Conservation (phyloP, 2,888 invertebrate genomes). For the Strigamia maritima region DNA sequence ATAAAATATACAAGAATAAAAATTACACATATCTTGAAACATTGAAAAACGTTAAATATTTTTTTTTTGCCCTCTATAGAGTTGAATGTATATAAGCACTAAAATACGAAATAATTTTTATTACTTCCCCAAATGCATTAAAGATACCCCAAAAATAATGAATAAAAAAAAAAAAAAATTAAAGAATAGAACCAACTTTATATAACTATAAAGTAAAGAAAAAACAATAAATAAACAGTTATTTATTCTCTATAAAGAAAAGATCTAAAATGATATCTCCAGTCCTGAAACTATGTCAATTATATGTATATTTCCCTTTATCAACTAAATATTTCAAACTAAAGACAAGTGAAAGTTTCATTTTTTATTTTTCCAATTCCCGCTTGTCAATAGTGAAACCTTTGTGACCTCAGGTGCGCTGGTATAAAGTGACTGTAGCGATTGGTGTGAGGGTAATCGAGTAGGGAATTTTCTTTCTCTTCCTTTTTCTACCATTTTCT, state of each 20-base stretch:
- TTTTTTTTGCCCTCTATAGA: neutral
- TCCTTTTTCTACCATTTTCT: neutral
- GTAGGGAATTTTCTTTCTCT: constrained; percentile 21
- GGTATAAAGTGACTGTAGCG: neutral
- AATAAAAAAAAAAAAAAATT: neutral
- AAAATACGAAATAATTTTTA: constrained; percentile 23
- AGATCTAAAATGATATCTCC: neutral
- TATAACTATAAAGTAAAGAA: neutral
- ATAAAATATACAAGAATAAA: neutral
- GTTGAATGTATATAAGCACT: neutral
- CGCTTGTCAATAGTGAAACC: neutral
- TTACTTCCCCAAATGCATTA: neutral
- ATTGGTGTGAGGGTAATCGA: constrained; percentile 14
- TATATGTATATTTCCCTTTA: neutral
- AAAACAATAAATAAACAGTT: neutral
- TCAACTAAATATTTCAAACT: neutral
- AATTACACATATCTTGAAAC: neutral
- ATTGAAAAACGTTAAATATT: constrained; percentile 4
- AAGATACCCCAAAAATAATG: too few species aligned
- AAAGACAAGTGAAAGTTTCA: neutral
- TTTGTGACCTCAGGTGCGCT: constrained; percentile 18
- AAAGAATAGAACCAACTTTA: neutral
- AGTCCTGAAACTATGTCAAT: neutral
- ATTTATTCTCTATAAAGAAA: neutral
- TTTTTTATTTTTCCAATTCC: constrained; percentile 17